Percentiles rank a stretch among this genome's conserved stretches.
Conservation (phyloP, 2,113 vertebrate genomes). For the Zosterops japonicus region DNA sequence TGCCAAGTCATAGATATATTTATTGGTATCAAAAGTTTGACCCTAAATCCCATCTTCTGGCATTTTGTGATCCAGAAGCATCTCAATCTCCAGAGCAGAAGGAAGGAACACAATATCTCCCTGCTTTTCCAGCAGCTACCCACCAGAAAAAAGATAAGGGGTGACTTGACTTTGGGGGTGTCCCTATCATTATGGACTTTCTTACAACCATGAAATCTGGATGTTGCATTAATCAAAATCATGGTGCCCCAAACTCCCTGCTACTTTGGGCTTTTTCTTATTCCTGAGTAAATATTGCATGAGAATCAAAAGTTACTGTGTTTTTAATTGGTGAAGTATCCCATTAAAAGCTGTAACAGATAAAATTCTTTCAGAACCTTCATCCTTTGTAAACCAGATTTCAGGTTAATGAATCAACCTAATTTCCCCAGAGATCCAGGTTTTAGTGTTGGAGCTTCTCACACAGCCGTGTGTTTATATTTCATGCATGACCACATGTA, state of each 20-base stretch:
- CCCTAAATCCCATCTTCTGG: background rate
- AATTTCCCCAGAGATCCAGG: background rate
- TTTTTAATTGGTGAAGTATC: background rate
- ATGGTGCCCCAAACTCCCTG: background rate
- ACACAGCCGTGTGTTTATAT: background rate
- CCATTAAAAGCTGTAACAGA: background rate
- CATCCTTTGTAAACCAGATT: background rate
- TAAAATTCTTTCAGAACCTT: background rate
- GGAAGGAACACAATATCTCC: background rate
- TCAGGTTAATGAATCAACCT: background rate
- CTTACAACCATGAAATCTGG: background rate
- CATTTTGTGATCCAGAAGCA: background rate
- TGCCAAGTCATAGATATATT: background rate
- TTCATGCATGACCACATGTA: background rate
- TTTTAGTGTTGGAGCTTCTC: background rate
- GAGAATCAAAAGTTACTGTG: background rate
- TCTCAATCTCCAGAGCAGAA: background rate
- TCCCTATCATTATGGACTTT: background rate
- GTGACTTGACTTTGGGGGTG: background rate
- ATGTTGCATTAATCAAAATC: background rate
- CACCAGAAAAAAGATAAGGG: fast-evolving
- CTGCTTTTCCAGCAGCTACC: background rate
- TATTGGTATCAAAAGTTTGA: background rate
- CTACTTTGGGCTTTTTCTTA: background rate
- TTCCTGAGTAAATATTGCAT: background rate